Conservation (phyloP, 37 sponge, comb jelly and placozoan genomes). For the Cladorhizidae sp. region DNA sequence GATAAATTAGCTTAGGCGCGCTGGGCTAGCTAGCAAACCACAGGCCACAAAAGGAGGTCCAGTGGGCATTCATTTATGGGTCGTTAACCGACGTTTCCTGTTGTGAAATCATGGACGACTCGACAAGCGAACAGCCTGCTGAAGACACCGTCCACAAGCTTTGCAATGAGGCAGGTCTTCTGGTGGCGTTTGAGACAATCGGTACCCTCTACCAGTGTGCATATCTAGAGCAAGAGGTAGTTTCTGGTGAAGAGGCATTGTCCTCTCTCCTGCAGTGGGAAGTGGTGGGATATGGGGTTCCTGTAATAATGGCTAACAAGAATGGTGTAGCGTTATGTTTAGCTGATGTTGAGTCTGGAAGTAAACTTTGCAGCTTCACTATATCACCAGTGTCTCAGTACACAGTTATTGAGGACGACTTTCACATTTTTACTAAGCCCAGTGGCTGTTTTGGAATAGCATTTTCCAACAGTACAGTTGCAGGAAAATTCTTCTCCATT, state of each 20-base stretch:
- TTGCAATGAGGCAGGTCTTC: slow-evolving; percentile 33
- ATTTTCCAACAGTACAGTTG: slow-evolving; percentile 39
- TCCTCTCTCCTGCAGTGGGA: slow-evolving; percentile 19
- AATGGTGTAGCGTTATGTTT: slow-evolving; percentile 9
- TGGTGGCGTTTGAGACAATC: slow-evolving; percentile 39
- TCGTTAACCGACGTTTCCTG: too few relatives aligned
- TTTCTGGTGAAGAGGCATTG: not conserved
- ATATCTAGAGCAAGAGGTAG: not conserved
- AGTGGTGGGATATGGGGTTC: slow-evolving; percentile 44
- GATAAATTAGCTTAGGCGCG: too few relatives aligned
- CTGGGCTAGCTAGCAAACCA: too few relatives aligned
- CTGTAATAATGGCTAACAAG: slow-evolving; percentile 27
- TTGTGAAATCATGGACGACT: too few relatives aligned
- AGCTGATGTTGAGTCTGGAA: slow-evolving; percentile 38
- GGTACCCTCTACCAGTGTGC: slow-evolving; percentile 32
- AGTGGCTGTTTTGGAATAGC: slow-evolving; percentile 28
- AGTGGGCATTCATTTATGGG: too few relatives aligned
- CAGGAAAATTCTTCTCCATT: not conserved
- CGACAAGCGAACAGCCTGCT: not conserved
- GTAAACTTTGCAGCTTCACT: not conserved
- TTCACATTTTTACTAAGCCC: slow-evolving; percentile 27
- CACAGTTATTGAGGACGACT: slow-evolving; percentile 22
- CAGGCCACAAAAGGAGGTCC: too few relatives aligned
- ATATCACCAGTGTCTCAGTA: slow-evolving; percentile 13
- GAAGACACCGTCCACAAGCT: slow-evolving; percentile 9